Evolutionary conservation across 1,140 invertebrate species (phyloP).

Genomic region (Chironomus tepperi): DNA sequence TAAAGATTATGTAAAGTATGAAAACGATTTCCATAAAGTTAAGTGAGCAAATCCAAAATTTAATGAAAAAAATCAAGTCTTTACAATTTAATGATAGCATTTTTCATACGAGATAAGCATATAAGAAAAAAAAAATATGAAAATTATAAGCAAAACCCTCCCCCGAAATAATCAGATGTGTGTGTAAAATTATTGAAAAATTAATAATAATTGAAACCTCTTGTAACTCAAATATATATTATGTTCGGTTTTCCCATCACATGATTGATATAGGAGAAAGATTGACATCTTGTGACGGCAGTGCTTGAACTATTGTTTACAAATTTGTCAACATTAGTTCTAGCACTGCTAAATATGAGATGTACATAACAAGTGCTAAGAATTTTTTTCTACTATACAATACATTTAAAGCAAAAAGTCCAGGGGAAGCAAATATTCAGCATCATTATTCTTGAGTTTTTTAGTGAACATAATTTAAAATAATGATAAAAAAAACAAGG

Average conservation of each 20-base stretch:
- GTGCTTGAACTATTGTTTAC: too few relatives aligned
- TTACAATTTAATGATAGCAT: constrained; percentile 19
- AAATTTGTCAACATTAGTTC: too few relatives aligned
- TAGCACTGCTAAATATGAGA: too few relatives aligned
- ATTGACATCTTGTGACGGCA: too few relatives aligned
- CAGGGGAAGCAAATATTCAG: neutral
- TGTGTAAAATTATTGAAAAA: neutral
- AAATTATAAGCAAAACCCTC: neutral
- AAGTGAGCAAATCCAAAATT: constrained; percentile 7
- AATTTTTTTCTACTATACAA: too few relatives aligned
- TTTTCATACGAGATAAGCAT: constrained; percentile 22
- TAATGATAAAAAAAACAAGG: too few relatives aligned
- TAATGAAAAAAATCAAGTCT: neutral
- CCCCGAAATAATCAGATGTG: neutral
- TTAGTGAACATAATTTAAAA: neutral
- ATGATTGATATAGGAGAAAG: too few relatives aligned
- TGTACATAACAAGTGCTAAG: too few relatives aligned
- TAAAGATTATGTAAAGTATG: constrained; percentile 7
- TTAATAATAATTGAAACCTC: neutral
- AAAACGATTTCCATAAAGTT: constrained; percentile 1
- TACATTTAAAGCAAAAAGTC: neutral
- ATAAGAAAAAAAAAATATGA: neutral
- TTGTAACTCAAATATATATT: too few relatives aligned
- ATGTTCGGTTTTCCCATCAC: too few relatives aligned
- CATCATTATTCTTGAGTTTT: neutral